Percentiles rank a stretch among this genome's conserved stretches.
Evolutionary conservation across 2,113 vertebrate genomes (phyloP).

Genomic region (Megaceryle torquata): DNA sequence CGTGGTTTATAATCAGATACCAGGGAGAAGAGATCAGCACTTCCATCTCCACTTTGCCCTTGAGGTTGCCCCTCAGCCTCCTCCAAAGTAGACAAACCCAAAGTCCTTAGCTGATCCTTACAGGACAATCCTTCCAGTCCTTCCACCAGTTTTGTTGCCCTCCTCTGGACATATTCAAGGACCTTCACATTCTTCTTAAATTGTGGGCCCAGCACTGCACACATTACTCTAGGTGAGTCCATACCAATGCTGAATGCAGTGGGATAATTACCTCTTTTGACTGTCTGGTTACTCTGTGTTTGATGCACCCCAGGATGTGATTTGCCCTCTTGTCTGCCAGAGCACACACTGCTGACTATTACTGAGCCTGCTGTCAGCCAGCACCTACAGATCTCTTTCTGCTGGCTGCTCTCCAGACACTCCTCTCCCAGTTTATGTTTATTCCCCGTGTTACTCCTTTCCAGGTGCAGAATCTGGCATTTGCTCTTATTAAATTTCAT

Average conservation of each 20-base stretch:
- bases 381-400: neutral
- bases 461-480: neutral
- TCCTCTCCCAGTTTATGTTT: neutral
- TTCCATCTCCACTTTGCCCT: neutral
- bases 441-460: neutral
- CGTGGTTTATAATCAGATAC: fast-evolving
- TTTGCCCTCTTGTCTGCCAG: neutral
- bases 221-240: too few species aligned
- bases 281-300: fast-evolving
- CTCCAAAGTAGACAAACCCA: neutral
- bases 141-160: neutral
- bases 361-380: neutral
- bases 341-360: neutral
- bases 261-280: neutral
- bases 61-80: neutral
- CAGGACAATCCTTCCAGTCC: neutral
- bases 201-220: neutral
- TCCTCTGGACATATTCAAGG: neutral
- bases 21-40: neutral
- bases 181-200: neutral
- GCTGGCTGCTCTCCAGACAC: too few species aligned
- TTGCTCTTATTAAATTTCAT: neutral
- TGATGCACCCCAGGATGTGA: neutral
- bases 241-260: neutral
- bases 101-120: neutral